Evolutionary conservation across 2,113 vertebrate genomes (phyloP).

Genomic region (Apeltes quadracus): DNA sequence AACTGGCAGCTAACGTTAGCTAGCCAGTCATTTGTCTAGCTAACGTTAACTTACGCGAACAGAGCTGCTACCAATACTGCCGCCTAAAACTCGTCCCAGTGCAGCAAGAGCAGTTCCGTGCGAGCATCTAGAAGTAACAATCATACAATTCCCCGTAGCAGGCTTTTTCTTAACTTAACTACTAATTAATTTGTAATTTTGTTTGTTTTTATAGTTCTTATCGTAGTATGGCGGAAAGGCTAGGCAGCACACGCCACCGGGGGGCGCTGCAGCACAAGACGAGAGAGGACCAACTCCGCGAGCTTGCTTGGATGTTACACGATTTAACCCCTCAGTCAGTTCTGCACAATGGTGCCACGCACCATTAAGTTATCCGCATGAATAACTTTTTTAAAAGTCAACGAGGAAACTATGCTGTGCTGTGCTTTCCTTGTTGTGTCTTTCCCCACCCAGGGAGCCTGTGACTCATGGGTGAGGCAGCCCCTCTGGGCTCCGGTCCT

Average conservation of each 20-base stretch:
- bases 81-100: background rate
- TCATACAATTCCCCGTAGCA: background rate
- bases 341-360: background rate
- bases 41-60: background rate
- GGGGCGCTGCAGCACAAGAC: constrained; percentile 8
- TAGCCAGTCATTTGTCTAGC: too few species aligned
- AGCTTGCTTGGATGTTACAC: background rate
- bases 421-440: background rate
- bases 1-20: too few species aligned
- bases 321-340: too few species aligned
- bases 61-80: background rate
- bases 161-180: background rate
- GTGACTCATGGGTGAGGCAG: constrained; percentile 42
- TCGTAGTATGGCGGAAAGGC: background rate
- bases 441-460: background rate
- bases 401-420: background rate
- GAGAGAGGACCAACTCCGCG: background rate
- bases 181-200: too few species aligned
- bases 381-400: background rate
- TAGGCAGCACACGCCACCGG: background rate
- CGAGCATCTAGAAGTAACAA: background rate
- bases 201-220: background rate
- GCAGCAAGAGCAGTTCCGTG: background rate
- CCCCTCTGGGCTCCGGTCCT: background rate
- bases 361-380: too few species aligned